Evolutionary conservation across 2,888 invertebrate species (phyloP).

Genomic region (Anodontia alba): DNA sequence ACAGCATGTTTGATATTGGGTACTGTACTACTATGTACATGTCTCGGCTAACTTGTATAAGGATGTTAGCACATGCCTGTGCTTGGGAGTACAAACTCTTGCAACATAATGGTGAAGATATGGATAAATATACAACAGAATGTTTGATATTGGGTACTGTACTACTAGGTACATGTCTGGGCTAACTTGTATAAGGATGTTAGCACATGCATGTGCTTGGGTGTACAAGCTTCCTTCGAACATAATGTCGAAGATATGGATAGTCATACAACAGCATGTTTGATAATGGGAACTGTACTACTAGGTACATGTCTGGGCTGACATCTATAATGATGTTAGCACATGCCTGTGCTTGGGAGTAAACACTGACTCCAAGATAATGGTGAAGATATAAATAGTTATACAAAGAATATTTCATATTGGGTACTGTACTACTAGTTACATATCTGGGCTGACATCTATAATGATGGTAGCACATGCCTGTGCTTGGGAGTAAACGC

Average conservation of each 20-base stretch:
- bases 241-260: too few species aligned
- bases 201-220: constrained; percentile 1
- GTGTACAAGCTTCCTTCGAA: background rate
- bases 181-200: background rate
- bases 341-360: constrained; percentile 1
- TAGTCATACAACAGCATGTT: too few species aligned
- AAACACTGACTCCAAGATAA: too few species aligned
- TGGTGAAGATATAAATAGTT: too few species aligned
- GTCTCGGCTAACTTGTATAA: background rate
- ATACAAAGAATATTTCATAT: too few species aligned
- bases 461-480: background rate
- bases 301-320: background rate
- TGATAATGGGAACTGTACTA: background rate
- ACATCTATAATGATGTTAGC: background rate
- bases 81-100: background rate
- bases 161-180: background rate
- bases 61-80: background rate
- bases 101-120: too few species aligned
- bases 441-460: background rate
- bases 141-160: background rate
- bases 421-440: background rate
- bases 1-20: background rate
- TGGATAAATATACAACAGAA: background rate
- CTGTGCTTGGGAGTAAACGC: background rate
- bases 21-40: background rate